phyloP scores from a whole-genome alignment of 2,113 vertebrate genomes.

The Phylloscopus whistleri region DNA sequence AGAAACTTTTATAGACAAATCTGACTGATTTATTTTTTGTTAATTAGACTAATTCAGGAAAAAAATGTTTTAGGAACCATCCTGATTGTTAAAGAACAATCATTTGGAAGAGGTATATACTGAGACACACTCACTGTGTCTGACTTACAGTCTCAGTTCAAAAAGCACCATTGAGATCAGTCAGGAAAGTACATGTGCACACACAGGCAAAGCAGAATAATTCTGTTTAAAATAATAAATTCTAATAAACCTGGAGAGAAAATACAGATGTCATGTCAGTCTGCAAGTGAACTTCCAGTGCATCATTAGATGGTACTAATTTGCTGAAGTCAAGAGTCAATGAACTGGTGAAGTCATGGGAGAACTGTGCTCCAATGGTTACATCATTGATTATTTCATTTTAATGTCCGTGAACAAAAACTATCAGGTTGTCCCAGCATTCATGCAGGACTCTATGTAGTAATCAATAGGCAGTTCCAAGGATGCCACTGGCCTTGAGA shows the following conservation, averaged over 20 bases:
- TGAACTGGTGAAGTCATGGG: slow-evolving; percentile 30
- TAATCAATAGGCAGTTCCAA: neutral
- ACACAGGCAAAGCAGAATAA: neutral
- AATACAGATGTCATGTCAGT: neutral
- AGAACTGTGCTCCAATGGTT: slow-evolving; percentile 7
- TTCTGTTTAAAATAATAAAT: neutral
- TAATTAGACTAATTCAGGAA: neutral
- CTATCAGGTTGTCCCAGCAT: neutral
- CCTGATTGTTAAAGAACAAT: neutral
- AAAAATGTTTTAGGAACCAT: neutral
- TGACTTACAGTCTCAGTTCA: neutral
- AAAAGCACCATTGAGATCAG: neutral
- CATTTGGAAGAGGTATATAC: neutral
- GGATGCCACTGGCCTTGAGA: neutral
- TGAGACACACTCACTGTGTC: neutral
- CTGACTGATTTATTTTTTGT: neutral
- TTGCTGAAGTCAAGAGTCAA: slow-evolving; percentile 12
- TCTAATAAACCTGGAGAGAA: neutral
- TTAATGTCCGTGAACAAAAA: neutral
- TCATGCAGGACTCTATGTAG: neutral
- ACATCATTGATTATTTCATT: slow-evolving; percentile 33
- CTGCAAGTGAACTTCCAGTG: neutral
- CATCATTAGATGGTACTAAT: slow-evolving; percentile 1
- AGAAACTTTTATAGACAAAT: neutral
- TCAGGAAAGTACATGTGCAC: neutral